A percentile compares a stretch with the other conserved stretches of the same genome.
These are phyloP conservation scores for Zelleria hepariella DNA, from an alignment of 2,888 invertebrate species.

Conservation along the genomic window DNA sequence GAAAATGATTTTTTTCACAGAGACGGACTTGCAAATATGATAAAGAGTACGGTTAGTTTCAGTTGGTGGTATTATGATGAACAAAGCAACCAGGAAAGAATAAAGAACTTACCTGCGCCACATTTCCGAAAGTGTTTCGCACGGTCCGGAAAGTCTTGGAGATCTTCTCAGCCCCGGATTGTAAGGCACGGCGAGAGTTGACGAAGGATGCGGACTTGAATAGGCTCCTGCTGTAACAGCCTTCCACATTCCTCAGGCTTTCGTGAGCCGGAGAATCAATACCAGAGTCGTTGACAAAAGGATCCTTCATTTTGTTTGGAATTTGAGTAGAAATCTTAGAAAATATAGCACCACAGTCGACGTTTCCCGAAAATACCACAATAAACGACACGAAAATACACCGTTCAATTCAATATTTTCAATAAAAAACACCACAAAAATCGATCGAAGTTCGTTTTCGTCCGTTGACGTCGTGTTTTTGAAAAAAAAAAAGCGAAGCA, in stretches of 20 bases:
- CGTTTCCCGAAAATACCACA: neutral
- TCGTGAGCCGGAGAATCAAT: slow-evolving; percentile 60
- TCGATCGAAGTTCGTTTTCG: neutral
- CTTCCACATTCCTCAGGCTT: slow-evolving; percentile 53
- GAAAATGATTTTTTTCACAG: no score
- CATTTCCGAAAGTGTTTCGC: slow-evolving; percentile 75
- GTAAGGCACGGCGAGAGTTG: slow-evolving; percentile 75
- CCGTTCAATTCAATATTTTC: neutral
- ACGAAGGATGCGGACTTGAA: slow-evolving; percentile 65
- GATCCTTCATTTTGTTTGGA: slow-evolving; percentile 50
- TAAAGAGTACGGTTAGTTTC: no score
- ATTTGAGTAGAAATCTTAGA: neutral
- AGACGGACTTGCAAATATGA: no score
- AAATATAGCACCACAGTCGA: neutral
- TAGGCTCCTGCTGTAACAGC: slow-evolving; percentile 57
- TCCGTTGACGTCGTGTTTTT: neutral
- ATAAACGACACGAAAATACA: neutral
- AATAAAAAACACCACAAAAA: slow-evolving; percentile 2
- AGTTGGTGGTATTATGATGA: no score
- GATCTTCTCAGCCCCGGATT: slow-evolving; percentile 77
- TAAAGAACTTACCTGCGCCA: slow-evolving; percentile 71
- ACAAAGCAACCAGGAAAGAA: neutral
- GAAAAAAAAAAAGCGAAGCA: neutral
- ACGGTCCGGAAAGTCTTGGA: slow-evolving; percentile 77
- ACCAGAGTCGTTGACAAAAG: slow-evolving; percentile 51